Evolutionary conservation across 2,113 vertebrate species (phyloP), one percentile per base, ranked within the genome.

Genomic region (Urocynchramus pylzowi): DNA sequence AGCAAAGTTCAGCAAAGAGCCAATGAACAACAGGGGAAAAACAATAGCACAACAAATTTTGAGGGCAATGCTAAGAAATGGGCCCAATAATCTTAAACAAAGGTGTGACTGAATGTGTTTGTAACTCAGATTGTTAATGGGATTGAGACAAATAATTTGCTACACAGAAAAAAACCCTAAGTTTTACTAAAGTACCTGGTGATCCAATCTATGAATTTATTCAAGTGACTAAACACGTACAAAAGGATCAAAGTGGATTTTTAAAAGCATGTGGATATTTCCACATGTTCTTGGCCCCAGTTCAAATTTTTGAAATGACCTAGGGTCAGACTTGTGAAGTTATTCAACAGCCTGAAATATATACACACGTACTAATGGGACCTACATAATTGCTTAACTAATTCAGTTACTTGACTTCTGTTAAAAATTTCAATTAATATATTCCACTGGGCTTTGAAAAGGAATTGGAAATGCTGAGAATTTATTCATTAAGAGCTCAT

Each of bases 1-100:
- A 91, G 50, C 63, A 87, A 71, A 92, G 84, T 71, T 95, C 90
- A 97, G 73, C 52, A 93, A 88, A 93, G 17, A 90, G 35, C 31
- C 78, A 49, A 82, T 52, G 44, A 90, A 56, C 30, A 91, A 27
- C 56, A 56, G 21, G 73, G 52, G 42, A n/a, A 67, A 68, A 93
- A 41, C 7, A 11, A 91, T 86, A 82, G 17, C 54, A 84, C 42
- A 68, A 74, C 3, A 80, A 56, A 82, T 74, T 70, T 82, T 76
- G 57, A 84, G 21, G 23, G n/a, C 50, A 57, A 84, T 47, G 37
- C 9, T 63, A 68, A 70, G 33, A 89, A 85, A 90, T 41, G 2
- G 39, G 28, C 39, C 47, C 49, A 56, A 73, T 31, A 75, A 74
- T 42, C 70, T 70, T 59, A 50, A 90, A 78, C 5, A 6, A 18